A percentile compares a stretch with the other conserved stretches of the same genome.
Evolutionary conservation across 1,140 invertebrate species (phyloP).

Genomic region (Hormaphis cornu): DNA sequence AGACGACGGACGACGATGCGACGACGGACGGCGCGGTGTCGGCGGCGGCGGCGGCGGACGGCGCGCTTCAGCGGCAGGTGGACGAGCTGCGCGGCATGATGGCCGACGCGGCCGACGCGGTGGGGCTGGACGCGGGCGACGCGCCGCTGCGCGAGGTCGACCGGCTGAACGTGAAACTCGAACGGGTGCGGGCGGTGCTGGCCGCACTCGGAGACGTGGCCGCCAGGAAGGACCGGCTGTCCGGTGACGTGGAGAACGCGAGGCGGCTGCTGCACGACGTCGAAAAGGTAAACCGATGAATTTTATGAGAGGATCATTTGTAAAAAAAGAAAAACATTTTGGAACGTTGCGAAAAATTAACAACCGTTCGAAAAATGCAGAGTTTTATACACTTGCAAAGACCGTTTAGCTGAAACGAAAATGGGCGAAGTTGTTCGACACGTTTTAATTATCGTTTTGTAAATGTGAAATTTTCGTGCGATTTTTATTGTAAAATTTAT

Average conservation of each 20-base stretch:
- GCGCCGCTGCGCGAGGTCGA: conserved; percentile 61
- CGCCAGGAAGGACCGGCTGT: conserved; percentile 48
- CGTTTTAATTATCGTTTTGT: too few relatives aligned
- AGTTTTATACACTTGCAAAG: too few relatives aligned
- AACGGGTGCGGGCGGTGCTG: conserved; percentile 62
- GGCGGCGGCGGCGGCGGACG: not conserved
- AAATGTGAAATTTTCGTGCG: too few relatives aligned
- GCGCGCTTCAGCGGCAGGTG: conserved; percentile 53
- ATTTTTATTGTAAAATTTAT: too few relatives aligned
- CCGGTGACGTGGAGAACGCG: conserved; percentile 41
- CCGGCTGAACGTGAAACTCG: conserved; percentile 61
- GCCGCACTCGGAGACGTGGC: conserved; percentile 63
- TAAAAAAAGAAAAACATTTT: too few relatives aligned
- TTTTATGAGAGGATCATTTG: too few relatives aligned
- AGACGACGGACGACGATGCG: conserved; percentile 1
- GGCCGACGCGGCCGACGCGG: conserved; percentile 62
- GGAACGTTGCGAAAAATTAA: too few relatives aligned
- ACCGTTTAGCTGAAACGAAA: too few relatives aligned
- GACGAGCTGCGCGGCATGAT: conserved; percentile 63
- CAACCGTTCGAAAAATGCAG: too few relatives aligned
- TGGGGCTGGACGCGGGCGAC: conserved; percentile 57
- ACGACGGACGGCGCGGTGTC: not conserved
- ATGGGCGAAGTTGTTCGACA: too few relatives aligned
- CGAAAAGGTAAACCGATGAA: conserved; percentile 35
- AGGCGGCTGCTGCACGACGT: conserved; percentile 37